These are phyloP conservation scores for Poecile atricapillus DNA, from an alignment of 2,113 vertebrate species.

Conservation along the genomic window DNA sequence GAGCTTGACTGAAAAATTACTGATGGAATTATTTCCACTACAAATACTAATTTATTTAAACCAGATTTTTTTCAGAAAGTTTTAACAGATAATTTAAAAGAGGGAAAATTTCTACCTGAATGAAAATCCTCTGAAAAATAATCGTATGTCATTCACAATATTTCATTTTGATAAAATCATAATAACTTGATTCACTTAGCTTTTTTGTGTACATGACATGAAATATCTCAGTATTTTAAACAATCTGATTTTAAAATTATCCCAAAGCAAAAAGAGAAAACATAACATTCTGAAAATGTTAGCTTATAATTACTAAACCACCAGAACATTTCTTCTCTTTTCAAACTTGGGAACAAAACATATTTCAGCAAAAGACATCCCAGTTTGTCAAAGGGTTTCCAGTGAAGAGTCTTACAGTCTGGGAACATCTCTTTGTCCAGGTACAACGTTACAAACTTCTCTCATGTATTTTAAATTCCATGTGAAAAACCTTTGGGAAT, in stretches of 20 bases:
- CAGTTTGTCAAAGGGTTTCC: neutral
- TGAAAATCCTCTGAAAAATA: neutral
- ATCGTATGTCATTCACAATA: neutral
- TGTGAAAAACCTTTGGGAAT: neutral
- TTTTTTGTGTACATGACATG: neutral
- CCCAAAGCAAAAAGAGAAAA: neutral
- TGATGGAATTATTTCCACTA: neutral
- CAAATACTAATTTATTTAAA: neutral
- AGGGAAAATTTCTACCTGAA: neutral
- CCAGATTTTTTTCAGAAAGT: neutral
- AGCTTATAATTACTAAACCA: neutral
- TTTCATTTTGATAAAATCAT: neutral
- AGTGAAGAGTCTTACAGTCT: neutral
- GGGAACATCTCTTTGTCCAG: neutral
- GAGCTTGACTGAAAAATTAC: neutral
- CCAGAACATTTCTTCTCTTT: neutral
- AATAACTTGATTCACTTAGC: neutral
- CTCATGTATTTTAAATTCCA: neutral
- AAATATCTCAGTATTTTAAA: neutral
- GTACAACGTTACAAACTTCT: neutral
- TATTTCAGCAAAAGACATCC: neutral
- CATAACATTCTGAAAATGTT: neutral
- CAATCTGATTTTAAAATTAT: neutral
- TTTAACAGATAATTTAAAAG: neutral
- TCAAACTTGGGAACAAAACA: neutral